These are phyloP conservation scores for Mnemiopsis leidyi DNA, from an alignment of 37 sponge, comb jelly and placozoan genomes.

Conservation along the genomic window DNA sequence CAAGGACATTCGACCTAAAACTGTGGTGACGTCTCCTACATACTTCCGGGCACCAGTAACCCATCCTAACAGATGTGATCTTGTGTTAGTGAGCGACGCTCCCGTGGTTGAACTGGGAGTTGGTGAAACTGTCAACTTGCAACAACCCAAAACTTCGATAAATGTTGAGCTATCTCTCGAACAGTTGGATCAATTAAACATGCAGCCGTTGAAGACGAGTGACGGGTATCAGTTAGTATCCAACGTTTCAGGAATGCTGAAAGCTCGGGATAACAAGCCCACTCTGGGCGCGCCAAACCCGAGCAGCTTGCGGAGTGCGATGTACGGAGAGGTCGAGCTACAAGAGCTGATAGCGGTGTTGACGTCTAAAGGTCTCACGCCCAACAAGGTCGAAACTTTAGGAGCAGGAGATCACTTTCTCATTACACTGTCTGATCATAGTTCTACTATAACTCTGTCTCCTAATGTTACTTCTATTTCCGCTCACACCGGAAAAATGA, in stretches of 20 bases:
- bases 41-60: conserved; percentile 7
- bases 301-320: not conserved
- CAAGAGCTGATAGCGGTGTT: conserved; percentile 28
- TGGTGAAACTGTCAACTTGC: conserved; percentile 45
- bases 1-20: conserved; percentile 49
- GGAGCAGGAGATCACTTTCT: conserved; percentile 30
- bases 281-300: not conserved
- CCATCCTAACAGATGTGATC: conserved; percentile 8
- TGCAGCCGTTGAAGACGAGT: conserved; percentile 37
- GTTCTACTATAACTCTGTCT: conserved; percentile 18
- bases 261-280: conserved; percentile 49
- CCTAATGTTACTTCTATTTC: conserved; percentile 47
- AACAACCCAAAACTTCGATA: conserved; percentile 32
- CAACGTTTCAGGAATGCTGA: not conserved
- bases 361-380: conserved; percentile 30
- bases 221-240: conserved; percentile 38
- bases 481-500: conserved; percentile 38
- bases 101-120: conserved; percentile 33
- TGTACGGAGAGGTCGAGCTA: conserved; percentile 20
- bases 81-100: not conserved
- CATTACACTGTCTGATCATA: not conserved
- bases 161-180: not conserved
- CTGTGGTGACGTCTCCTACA: conserved; percentile 16
- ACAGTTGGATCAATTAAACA: not conserved
- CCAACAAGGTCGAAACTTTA: conserved; percentile 24